These are phyloP conservation scores for Lepidotrigona ventralis DNA, from an alignment of 1,140 invertebrate species.

Conservation along the genomic window DNA sequence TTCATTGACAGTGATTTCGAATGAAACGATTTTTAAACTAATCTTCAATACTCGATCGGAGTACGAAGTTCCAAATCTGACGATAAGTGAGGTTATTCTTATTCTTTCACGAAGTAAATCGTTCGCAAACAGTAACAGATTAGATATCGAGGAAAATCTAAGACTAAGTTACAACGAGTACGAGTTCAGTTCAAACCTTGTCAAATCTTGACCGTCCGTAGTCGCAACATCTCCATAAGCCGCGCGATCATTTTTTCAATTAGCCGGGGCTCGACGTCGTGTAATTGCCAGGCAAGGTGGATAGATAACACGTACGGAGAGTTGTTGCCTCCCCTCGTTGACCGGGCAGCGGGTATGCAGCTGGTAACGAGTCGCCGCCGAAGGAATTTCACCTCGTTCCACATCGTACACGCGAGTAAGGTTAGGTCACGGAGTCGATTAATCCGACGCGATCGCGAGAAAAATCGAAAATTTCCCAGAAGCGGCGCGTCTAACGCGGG, in stretches of 20 bases:
- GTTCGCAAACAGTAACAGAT: neutral
- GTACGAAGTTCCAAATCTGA: neutral
- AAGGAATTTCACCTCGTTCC: slow-evolving; percentile 47
- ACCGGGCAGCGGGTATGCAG: neutral
- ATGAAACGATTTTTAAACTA: no score
- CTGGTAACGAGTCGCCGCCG: slow-evolving; percentile 23
- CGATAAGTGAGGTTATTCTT: neutral
- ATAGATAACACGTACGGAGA: neutral
- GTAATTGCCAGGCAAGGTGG: neutral
- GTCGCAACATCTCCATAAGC: neutral
- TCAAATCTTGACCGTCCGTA: neutral
- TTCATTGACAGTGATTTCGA: no score
- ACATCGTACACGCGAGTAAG: slow-evolving; percentile 39
- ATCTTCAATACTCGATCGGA: neutral
- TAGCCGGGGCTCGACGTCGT: no score
- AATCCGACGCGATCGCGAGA: slow-evolving; percentile 35
- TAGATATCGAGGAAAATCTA: neutral
- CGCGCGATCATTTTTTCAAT: neutral
- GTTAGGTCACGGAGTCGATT: slow-evolving; percentile 54
- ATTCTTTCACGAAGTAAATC: neutral
- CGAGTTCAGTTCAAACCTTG: neutral
- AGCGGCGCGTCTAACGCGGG: neutral
- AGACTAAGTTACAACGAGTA: neutral
- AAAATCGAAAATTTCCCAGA: slow-evolving; percentile 54
- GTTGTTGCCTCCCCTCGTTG: neutral